Evolutionary conservation across 2,888 invertebrate species (phyloP).

Genomic region (Orthosia gracilis): DNA sequence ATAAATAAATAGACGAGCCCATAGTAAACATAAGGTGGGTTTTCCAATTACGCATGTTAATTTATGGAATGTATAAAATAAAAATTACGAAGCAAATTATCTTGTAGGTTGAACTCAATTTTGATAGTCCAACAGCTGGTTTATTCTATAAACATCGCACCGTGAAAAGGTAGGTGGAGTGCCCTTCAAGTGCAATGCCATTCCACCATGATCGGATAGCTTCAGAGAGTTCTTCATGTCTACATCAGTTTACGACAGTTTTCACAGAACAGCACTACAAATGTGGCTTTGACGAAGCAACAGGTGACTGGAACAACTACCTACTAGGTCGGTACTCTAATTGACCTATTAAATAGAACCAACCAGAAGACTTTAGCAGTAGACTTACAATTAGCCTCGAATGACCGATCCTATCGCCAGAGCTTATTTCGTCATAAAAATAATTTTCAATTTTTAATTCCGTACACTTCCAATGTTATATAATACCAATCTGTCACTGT

Average conservation of each 20-base stretch:
- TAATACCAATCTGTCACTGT: no score
- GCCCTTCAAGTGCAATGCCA: no score
- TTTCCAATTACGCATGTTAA: conserved; percentile 27
- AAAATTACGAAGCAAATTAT: conserved; percentile 11
- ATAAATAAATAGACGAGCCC: conserved; percentile 40
- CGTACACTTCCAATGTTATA: no score
- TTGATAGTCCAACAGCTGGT: background rate
- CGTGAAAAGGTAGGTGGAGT: no score
- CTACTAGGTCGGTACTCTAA: conserved; percentile 11
- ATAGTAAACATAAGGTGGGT: conserved; percentile 34
- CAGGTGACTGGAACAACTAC: conserved; percentile 26
- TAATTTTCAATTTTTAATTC: conserved; percentile 11
- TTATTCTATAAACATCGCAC: no score
- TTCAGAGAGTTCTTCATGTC: no score
- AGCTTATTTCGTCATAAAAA: conserved; percentile 9
- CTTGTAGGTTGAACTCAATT: background rate
- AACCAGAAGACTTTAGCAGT: background rate
- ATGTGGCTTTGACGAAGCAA: conserved; percentile 30
- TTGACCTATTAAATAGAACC: conserved; percentile 20
- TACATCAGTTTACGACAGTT: no score
- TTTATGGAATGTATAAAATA: conserved; percentile 22
- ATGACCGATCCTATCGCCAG: background rate
- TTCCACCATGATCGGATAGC: no score
- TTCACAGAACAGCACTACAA: no score
- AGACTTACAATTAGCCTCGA: conserved; percentile 5